Evolutionary conservation across 2,113 vertebrate genomes (phyloP), one percentile per base, ranked within the genome.

Genomic region (Neodon shergylaensis): DNA sequence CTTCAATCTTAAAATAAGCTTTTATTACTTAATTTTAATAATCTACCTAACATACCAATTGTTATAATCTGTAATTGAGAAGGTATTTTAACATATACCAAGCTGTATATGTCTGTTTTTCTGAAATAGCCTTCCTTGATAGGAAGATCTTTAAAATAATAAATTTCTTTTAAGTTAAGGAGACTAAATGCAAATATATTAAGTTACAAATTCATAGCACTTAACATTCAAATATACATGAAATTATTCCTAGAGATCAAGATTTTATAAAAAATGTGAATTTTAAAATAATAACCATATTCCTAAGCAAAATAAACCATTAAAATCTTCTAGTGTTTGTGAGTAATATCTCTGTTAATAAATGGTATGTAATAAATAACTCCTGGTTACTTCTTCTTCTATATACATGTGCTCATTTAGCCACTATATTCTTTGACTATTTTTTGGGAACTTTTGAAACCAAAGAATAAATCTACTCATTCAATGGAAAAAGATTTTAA

Each of bases 21-120:
- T 14, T 8, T 24, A 33, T 36, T 16, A n/a, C 14, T 72, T n/a
- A 16, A 86, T 4, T 49, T 36, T 49, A 87, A 87, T 16, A 87
- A 49, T 52, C 7, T n/a, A n/a, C 24, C 3, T 47, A 5, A 7
- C 11, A 12, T 9, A 36, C 0, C 4, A 26, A 0, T 68, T 63
- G 16, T 42, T 14, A 61, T 88, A 65, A 13, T 13, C 13, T 66
- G 39, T 7, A 76, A 22, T 58, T 52, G 73, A 73, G 19, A 73
- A 39, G 0, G 0, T 5, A 17, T 42, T 84, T 84, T 66, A 39
- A 33, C 12, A 63, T 44, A 31, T 16, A 31, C 26, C 24, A 31
- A 24, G 3, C 10, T 42, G 12, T 83, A 42, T 3, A 17, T 42
- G 7, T 63, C 19, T 42, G 3, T 61, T 83, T 83, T 7, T 13